Conservation (phyloP, 2,888 invertebrate genomes). For the Pandemis heparana region DNA sequence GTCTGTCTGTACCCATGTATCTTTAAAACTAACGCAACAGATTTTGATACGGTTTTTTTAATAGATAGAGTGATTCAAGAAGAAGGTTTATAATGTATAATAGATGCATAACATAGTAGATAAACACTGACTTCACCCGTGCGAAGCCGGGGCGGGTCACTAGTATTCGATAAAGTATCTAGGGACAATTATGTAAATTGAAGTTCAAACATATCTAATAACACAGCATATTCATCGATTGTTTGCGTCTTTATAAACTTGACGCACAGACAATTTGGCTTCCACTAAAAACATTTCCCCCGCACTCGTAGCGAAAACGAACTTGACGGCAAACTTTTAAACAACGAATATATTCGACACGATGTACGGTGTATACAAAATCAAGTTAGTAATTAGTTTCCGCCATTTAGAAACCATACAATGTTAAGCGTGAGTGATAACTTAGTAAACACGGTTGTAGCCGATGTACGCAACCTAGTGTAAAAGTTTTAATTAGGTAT, state of each 20-base stretch:
- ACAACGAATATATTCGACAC: constrained; percentile 3
- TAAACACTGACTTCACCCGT: too few relatives aligned
- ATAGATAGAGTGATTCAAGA: too few relatives aligned
- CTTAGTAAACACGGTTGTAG: constrained; percentile 15
- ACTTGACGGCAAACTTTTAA: constrained; percentile 5
- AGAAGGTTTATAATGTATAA: too few relatives aligned
- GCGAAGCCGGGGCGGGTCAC: too few relatives aligned
- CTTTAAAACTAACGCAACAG: too few relatives aligned
- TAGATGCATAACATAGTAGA: too few relatives aligned
- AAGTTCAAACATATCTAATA: neutral
- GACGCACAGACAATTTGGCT: neutral
- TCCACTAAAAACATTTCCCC: neutral
- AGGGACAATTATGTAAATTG: neutral
- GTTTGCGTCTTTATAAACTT: neutral
- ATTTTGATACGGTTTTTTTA: too few relatives aligned
- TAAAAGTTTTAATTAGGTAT: constrained; percentile 29
- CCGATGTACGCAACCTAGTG: constrained; percentile 1
- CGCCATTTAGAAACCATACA: constrained; percentile 22
- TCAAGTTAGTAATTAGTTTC: constrained; percentile 29
- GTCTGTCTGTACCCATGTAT: too few relatives aligned
- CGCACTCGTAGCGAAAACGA: neutral
- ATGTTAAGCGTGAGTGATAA: constrained; percentile 23
- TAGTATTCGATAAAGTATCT: neutral
- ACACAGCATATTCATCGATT: too few relatives aligned
- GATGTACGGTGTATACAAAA: constrained; percentile 6